phyloP scores from a whole-genome alignment of 1,140 invertebrate species.

The Caenorhabditis briggsae region DNA sequence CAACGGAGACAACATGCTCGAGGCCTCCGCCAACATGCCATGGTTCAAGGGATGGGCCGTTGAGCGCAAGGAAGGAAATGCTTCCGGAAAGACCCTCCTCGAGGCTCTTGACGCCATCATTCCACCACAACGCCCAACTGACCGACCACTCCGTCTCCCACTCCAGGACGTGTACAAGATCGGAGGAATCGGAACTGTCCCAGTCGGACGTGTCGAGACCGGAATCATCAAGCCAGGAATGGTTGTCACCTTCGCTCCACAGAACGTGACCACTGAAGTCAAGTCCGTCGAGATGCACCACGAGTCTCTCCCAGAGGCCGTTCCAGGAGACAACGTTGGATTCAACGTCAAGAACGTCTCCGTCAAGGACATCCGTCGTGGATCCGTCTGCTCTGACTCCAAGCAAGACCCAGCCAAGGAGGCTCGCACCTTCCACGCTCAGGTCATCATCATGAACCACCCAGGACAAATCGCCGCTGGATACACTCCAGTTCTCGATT shows the following conservation, averaged over 20 bases:
- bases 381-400: conserved; percentile 66
- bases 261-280: conserved; percentile 94
- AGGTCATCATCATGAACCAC: conserved; percentile 92
- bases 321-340: conserved; percentile 93
- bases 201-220: conserved; percentile 97
- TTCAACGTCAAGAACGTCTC: conserved; percentile 93
- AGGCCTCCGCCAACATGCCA: conserved; percentile 76
- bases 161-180: conserved; percentile 99
- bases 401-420: conserved; percentile 85
- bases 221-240: conserved; percentile 96
- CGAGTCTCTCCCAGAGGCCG: conserved; percentile 91
- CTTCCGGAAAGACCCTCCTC: conserved; percentile 88
- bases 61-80: conserved; percentile 90
- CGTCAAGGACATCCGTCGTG: conserved; percentile 68
- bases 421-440: conserved; percentile 91
- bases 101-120: conserved; percentile 95
- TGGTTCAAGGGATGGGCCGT: conserved; percentile 98
- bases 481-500: conserved; percentile 86
- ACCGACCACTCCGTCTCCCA: conserved; percentile 94
- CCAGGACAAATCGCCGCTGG: conserved; percentile 96
- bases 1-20: conserved; percentile 83
- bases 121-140: conserved; percentile 91
- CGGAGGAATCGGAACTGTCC: conserved; percentile 98
- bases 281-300: conserved; percentile 99
- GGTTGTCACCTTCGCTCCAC: conserved; percentile 96